Conservation (phyloP, 2,113 vertebrate genomes). For the Budorcas taxicolor region DNA sequence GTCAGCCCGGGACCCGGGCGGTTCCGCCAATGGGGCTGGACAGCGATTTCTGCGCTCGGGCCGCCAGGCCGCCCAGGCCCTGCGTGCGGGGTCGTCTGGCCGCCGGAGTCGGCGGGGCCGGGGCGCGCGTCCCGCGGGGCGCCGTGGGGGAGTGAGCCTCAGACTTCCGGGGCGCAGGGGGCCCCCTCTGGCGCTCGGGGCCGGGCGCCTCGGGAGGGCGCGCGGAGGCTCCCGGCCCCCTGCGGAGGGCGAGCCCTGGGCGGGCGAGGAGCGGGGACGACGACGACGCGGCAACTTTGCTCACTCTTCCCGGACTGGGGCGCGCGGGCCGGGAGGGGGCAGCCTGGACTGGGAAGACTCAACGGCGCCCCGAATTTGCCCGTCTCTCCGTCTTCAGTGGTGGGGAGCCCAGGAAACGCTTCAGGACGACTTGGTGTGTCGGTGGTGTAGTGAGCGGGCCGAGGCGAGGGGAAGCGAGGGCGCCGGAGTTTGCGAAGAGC, state of each 20-base stretch:
- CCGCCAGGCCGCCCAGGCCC: background rate
- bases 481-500: conserved; percentile 66
- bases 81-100: background rate
- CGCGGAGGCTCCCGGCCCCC: background rate
- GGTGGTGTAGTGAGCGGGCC: background rate
- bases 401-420: background rate
- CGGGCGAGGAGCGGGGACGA: background rate
- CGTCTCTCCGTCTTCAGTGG: background rate
- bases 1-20: conserved; percentile 52
- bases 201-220: conserved; percentile 49
- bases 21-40: conserved; percentile 67
- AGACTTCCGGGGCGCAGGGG: conserved; percentile 63
- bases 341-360: background rate
- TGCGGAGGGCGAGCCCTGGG: background rate
- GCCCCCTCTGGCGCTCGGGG: background rate
- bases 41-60: conserved; percentile 67
- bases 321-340: background rate
- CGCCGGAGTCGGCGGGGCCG: conserved; percentile 28
- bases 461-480: conserved; percentile 51
- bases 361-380: background rate
- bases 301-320: background rate
- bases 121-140: background rate
- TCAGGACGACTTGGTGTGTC: background rate
- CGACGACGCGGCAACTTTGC: conserved; percentile 30
- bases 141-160: conserved; percentile 32